Base-by-base conservation (phyloP, 1,140 invertebrate species). In the Bemisia tabaci region DNA sequence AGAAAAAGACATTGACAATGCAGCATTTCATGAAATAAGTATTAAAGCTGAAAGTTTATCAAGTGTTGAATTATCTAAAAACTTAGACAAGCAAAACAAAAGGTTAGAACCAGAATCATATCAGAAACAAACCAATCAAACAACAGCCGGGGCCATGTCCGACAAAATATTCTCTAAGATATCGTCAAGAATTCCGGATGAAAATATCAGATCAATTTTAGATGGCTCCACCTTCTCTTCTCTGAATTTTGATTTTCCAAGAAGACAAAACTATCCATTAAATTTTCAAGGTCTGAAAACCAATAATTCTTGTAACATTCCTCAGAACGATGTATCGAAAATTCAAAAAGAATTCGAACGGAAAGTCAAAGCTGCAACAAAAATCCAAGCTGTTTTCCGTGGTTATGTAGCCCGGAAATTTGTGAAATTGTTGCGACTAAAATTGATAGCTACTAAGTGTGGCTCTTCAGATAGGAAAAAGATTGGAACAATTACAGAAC, bases 371-470 rank as follows among this genome's bases (percentile, higher is more conserved):
- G 86, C 87, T 65, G 86, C 86, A 67, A 83, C 82, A 61, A 85
- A 84, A 75, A 88, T 88, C 75, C 86, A 88, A 75, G 85, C 86
- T 69, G 82, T 79, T 64, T 88, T 85, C 75, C 79, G 86, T 72
- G 86, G 86, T 58, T 86, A 87, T 77, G 82, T 85, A 79, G 82
- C 83, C 23, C 81, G 85, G 71, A 82, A 82, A 74, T 83, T 80
- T 68, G 84, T 85, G 17, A 48, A 48, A 9, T 48, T 48, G 33
- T 48, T 48, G 33, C 33, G 33, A 48, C 17, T 48, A 17, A 48
- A 48, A 79, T 24, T 17, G 5, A 61, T 60, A 5, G 48, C 39
- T 65, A 25, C 33, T 22, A 65, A 2, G 17, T 12, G 11, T 12
- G 22, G 64, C 25, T 27, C 17, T 23, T 58, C n/a, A 26, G 25